Conservation (phyloP, 1,140 invertebrate genomes). For the Samia ricini region DNA sequence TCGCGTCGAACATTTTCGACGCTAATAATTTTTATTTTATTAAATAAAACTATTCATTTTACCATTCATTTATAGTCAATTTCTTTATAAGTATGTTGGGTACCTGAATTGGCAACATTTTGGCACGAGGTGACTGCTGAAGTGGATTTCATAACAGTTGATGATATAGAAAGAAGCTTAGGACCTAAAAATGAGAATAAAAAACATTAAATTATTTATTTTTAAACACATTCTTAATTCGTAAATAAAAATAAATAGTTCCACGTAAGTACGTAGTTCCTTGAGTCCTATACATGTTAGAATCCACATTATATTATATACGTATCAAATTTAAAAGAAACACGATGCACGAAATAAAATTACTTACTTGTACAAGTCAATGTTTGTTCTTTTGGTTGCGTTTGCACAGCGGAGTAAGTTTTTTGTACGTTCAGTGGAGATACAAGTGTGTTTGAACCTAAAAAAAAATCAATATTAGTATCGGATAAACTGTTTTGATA, state of each 20-base stretch:
- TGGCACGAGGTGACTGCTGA: neutral
- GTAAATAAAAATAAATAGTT: no score
- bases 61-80: no score
- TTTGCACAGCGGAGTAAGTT: neutral
- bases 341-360: neutral
- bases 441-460: neutral
- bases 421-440: neutral
- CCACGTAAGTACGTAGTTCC: no score
- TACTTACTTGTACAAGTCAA: neutral
- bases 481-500: no score
- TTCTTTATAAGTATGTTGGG: neutral
- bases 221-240: no score
- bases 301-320: no score
- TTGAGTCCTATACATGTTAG: no score
- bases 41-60: no score
- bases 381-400: neutral
- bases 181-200: neutral
- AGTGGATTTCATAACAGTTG: neutral
- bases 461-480: no score
- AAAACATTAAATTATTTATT: no score
- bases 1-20: no score
- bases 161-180: conserved; percentile 9
- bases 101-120: neutral
- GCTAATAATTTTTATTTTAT: no score
- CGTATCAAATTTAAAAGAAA: neutral